Evolutionary conservation across 1,140 invertebrate species (phyloP), one percentile per base, ranked within the genome.

Genomic region (Heliconius eleuchia): DNA sequence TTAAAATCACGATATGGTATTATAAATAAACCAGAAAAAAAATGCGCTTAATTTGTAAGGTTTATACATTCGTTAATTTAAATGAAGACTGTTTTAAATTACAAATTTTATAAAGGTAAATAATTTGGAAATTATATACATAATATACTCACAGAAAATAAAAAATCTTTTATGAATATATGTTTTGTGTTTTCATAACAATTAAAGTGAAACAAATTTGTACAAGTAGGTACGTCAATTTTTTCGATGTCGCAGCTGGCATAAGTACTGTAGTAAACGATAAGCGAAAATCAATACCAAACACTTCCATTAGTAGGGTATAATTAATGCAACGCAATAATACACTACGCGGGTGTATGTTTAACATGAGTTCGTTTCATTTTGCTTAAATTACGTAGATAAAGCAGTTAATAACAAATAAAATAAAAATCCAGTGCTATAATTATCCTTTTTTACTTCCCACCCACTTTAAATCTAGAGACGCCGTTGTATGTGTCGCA

Each of bases 271-370:
- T 85, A 82, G 85, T 89, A 87, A 87, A 84, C 85, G 86, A 86
- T 90, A 90, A 88, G 89, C 85, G 87, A 86, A 90, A 90, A 90
- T 90, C 87, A 83, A 90, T 89, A 85, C 79, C 73, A 76, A 79
- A 80, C 86, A 85, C 80, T 81, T 86, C 87, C 88, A 89, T 89
- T 89, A 88, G 84, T 81, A 78, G 73, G 73, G 77, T 86, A 88
- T 90, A 90, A 88, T 88, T 88, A 90, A 90, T 88, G 85, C 87
- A 90, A 84, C 83, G 84, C 86, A 89, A 86, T 86, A 83, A 82
- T 84, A 79, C 80, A 73, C 82, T 83, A 60, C n/a, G 23, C 7
- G 1, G 18, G 50, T 52, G 19, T 6, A 19, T 6, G 16, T 19
- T 52, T 52, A 19, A 52, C 2, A 52, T 52, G 46, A 50, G 4